Evolutionary conservation across 1,140 invertebrate species (phyloP).

Genomic region (Dinothrombium tinctorium): DNA sequence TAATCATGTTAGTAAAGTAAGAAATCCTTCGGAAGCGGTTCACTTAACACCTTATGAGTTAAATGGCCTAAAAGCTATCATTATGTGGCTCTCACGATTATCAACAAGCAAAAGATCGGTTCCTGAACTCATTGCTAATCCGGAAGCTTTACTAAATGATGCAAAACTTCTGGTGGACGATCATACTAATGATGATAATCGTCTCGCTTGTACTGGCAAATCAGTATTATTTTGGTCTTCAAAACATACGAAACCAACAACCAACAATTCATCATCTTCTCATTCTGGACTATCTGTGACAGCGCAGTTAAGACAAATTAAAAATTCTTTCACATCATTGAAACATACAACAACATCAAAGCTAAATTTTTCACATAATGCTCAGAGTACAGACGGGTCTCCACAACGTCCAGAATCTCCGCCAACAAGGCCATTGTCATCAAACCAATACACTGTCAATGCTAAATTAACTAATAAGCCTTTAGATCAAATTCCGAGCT

Average conservation of each 20-base stretch:
- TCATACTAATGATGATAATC: conserved; percentile 59
- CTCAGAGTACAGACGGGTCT: not conserved
- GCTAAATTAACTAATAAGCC: conserved; percentile 2
- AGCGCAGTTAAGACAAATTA: conserved; percentile 2
- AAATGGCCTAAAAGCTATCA: conserved; percentile 47
- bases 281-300: not conserved
- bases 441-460: conserved; percentile 7
- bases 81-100: conserved; percentile 66
- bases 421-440: conserved; percentile 1
- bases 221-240: conserved; percentile 32
- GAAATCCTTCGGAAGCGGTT: not conserved
- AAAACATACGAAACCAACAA: not conserved
- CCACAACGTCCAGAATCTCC: conserved; percentile 5
- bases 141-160: conserved; percentile 63
- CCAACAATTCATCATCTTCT: not conserved
- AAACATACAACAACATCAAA: not conserved
- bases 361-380: not conserved
- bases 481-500: conserved; percentile 7
- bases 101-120: conserved; percentile 72
- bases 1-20: not conserved
- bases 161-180: conserved; percentile 55
- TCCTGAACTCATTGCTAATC: conserved; percentile 67
- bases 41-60: conserved; percentile 16
- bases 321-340: not conserved
- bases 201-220: conserved; percentile 52